A percentile compares a stretch with the other conserved stretches of the same genome.
phyloP scores from a whole-genome alignment of 2,797 vertebrate species.

The Tenualosa thibaudeaui region DNA sequence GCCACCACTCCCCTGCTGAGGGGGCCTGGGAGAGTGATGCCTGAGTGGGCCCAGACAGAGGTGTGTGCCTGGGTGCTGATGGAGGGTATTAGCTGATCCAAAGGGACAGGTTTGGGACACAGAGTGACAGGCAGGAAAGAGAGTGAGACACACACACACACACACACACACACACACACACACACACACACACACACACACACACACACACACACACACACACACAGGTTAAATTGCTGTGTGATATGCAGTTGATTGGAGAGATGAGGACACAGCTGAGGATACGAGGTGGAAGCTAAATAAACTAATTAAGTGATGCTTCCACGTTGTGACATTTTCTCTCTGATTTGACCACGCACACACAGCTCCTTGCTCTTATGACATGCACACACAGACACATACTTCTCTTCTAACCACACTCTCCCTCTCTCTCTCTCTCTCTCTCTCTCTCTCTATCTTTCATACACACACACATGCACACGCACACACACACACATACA shows the following conservation, averaged over 20 bases:
- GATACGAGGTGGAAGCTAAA: conserved; percentile 5
- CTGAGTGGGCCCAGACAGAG: not conserved
- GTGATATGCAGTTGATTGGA: conserved; percentile 1
- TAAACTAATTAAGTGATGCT: conserved; percentile 13
- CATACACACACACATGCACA: not conserved
- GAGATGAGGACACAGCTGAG: conserved; percentile 5
- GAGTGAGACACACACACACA: not conserved
- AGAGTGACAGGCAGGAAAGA: not conserved
- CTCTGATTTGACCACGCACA: not conserved
- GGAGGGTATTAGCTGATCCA: conserved; percentile 41
- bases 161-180: not conserved
- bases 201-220: not conserved
- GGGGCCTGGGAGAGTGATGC: not conserved
- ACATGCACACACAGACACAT: not conserved
- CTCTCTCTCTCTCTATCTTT: not conserved
- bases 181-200: not conserved
- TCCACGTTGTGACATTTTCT: not conserved
- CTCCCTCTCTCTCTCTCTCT: not conserved
- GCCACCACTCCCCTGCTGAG: not conserved
- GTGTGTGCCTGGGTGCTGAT: conserved; percentile 40
- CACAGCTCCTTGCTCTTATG: not conserved
- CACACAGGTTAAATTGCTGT: not conserved
- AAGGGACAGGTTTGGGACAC: conserved; percentile 25
- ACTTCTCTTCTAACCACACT: not conserved
- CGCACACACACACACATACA: not conserved